These are phyloP conservation scores for Gobiocypris rarus DNA, from an alignment of 2,113 vertebrate genomes.

Conservation along the genomic window DNA sequence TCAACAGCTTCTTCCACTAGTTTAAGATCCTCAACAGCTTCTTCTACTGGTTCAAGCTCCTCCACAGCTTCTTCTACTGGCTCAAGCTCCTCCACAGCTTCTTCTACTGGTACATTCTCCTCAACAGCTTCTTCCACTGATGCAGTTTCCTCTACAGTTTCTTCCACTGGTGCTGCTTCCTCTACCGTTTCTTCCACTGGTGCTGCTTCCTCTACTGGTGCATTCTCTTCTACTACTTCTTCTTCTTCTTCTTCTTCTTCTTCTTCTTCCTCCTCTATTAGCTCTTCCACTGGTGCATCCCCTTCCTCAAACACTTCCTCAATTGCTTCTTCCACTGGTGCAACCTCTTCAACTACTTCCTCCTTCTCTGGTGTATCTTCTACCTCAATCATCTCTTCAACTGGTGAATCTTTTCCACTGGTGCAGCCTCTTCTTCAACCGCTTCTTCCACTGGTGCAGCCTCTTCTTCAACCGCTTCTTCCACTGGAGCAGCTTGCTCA, in stretches of 20 bases:
- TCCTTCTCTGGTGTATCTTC: conserved; percentile 55
- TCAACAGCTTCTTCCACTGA: conserved; percentile 40
- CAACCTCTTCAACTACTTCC: conserved; percentile 50
- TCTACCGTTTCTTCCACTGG: conserved; percentile 40
- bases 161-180: conserved; percentile 29
- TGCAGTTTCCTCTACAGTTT: not conserved
- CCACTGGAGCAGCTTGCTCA: conserved; percentile 39
- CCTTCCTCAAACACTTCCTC: conserved; percentile 41
- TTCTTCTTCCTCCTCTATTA: conserved; percentile 47
- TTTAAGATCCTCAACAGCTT: conserved; percentile 15
- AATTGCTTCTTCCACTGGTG: conserved; percentile 29
- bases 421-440: not conserved
- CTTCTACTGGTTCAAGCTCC: conserved; percentile 15
- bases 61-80: conserved; percentile 29
- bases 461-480: conserved; percentile 58
- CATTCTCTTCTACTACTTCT: conserved; percentile 62
- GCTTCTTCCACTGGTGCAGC: conserved; percentile 28
- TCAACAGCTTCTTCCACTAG: conserved; percentile 22
- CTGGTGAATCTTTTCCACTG: conserved; percentile 38
- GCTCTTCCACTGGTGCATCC: conserved; percentile 18
- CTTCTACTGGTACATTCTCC: not conserved
- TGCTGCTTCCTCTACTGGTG: not conserved
- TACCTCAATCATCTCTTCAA: conserved; percentile 47
- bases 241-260: not conserved
- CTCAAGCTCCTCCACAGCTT: conserved; percentile 40